Percentiles rank a stretch among this genome's conserved stretches.
Conservation (phyloP, 1,140 invertebrate genomes). For the Drosophila tani region DNA sequence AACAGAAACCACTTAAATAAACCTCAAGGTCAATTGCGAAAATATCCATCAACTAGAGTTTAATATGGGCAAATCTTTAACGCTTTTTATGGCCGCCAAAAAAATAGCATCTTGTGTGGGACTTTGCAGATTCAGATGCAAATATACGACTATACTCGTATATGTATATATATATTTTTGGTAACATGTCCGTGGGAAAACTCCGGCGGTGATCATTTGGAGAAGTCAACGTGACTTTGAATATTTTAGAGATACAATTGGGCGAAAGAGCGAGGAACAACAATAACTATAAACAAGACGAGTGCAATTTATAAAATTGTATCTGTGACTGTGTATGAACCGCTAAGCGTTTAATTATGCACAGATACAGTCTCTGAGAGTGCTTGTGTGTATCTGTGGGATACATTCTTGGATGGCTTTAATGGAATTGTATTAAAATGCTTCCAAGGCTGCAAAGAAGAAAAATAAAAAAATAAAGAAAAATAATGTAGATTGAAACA, state of each 20-base stretch:
- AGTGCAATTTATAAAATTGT: constrained; percentile 64
- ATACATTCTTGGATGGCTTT: constrained; percentile 23
- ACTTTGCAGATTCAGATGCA: constrained; percentile 19
- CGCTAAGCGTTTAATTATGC: constrained; percentile 44
- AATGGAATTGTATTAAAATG: constrained; percentile 17
- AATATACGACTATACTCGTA: constrained; percentile 3
- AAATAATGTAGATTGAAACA: not conserved
- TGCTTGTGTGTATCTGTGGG: constrained; percentile 5
- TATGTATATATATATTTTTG: constrained; percentile 13
- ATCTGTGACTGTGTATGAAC: constrained; percentile 29
- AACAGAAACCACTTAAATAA: constrained; percentile 23
- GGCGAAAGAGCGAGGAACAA: constrained; percentile 4
- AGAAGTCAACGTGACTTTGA: constrained; percentile 58
- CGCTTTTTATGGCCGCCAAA: constrained; percentile 37
- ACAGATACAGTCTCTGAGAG: constrained; percentile 15
- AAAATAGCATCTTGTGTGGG: constrained; percentile 27
- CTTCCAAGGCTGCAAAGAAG: constrained; percentile 4
- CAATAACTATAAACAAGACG: constrained; percentile 34
- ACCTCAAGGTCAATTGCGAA: constrained; percentile 45
- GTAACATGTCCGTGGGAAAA: constrained; percentile 53
- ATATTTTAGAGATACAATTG: constrained; percentile 52
- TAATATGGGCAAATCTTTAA: constrained; percentile 49
- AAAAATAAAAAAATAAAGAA: not conserved
- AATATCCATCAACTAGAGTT: constrained; percentile 41
- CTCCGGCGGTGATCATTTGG: constrained; percentile 26